A percentile compares a stretch with the other conserved stretches of the same genome.
phyloP scores from a whole-genome alignment of 2,888 invertebrate species.

The Cheilosia impressa region DNA sequence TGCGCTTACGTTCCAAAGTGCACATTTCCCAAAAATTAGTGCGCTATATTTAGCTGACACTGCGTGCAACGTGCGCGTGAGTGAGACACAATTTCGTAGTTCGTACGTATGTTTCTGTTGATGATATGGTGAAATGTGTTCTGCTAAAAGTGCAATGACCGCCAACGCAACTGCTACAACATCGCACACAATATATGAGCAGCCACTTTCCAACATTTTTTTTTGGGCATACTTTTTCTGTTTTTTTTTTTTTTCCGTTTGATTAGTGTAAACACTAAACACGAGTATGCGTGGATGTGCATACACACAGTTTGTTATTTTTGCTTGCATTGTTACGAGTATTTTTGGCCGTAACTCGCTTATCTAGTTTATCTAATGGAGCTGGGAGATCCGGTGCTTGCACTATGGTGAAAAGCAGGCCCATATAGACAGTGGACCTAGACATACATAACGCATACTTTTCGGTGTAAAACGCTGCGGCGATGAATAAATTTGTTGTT shows the following conservation, averaged over 20 bases:
- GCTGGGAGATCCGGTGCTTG: conserved; percentile 38
- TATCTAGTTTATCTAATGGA: conserved; percentile 57
- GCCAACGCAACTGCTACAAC: conserved; percentile 69
- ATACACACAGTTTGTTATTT: conserved; percentile 33
- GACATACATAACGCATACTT: not conserved
- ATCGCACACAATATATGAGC: conserved; percentile 43
- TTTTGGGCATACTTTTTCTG: conserved; percentile 27
- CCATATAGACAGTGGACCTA: not conserved
- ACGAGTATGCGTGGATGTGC: conserved; percentile 2
- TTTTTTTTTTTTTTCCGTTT: conserved; percentile 29
- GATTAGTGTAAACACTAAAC: conserved; percentile 48
- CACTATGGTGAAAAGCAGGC: not conserved
- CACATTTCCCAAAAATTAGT: conserved; percentile 60
- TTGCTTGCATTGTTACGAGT: conserved; percentile 58
- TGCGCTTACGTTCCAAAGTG: conserved; percentile 47
- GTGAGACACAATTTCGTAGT: conserved; percentile 19
- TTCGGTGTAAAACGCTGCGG: not conserved
- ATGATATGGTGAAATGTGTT: conserved; percentile 62
- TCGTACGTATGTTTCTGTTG: conserved; percentile 3
- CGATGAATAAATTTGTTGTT: conserved; percentile 27
- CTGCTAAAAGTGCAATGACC: conserved; percentile 74
- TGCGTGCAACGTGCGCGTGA: conserved; percentile 33
- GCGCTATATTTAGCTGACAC: conserved; percentile 64
- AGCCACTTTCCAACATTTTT: conserved; percentile 67
- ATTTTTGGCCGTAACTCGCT: conserved; percentile 43